Evolutionary conservation across 1,140 invertebrate species (phyloP).

Genomic region (Aplysia californica): DNA sequence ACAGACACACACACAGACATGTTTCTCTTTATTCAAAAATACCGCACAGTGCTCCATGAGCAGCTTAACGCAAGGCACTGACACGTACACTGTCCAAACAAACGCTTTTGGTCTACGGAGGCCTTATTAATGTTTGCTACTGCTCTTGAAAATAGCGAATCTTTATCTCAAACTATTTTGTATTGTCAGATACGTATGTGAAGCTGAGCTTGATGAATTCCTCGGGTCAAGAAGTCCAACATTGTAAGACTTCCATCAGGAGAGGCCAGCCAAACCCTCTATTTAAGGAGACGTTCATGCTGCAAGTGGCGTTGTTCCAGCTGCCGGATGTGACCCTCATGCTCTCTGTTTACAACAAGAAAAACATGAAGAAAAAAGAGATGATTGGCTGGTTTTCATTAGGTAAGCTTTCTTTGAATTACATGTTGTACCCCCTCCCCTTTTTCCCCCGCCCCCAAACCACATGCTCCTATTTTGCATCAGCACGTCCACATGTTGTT

Average conservation of each 20-base stretch:
- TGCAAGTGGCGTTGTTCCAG: constrained; percentile 95
- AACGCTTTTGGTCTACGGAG: no score
- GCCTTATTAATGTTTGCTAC: no score
- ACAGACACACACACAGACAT: no score
- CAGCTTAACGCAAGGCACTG: no score
- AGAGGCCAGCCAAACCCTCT: constrained; percentile 93
- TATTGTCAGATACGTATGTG: constrained; percentile 85
- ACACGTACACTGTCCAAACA: no score
- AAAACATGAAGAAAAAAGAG: constrained; percentile 93
- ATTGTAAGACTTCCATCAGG: constrained; percentile 89
- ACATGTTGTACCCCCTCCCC: no score
- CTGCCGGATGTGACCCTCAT: constrained; percentile 94
- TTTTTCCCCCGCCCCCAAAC: no score
- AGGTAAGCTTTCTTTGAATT: no score
- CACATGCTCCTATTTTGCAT: no score
- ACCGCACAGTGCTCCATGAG: no score
- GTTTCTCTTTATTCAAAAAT: no score
- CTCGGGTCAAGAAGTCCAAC: constrained; percentile 90
- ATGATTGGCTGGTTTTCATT: constrained; percentile 97
- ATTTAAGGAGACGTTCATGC: constrained; percentile 96
- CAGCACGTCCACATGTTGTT: no score
- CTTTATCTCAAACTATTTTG: background rate
- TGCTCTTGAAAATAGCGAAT: background rate
- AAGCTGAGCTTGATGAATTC: constrained; percentile 91
- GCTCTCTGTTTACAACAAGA: constrained; percentile 91